These are phyloP conservation scores for Dryas iulia DNA, from an alignment of 1,140 invertebrate genomes.

Conservation along the genomic window DNA sequence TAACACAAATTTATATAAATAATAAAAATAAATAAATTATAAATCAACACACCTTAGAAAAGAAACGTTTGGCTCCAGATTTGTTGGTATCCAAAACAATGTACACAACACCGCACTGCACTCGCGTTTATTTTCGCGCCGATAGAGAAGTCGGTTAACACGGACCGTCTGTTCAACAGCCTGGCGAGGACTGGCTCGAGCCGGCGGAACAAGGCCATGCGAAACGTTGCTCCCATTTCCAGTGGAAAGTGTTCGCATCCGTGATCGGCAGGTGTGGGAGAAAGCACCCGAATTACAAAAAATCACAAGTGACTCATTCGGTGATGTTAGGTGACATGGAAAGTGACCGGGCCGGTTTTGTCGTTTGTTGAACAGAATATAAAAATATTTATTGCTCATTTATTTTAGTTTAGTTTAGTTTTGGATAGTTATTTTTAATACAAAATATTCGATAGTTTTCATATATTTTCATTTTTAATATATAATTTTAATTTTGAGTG, in stretches of 20 bases:
- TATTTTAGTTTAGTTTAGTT: too few relatives aligned
- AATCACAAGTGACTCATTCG: conserved; percentile 69
- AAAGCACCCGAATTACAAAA: conserved; percentile 76
- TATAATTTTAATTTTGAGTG: too few relatives aligned
- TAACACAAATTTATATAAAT: not conserved
- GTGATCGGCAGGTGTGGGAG: conserved; percentile 75
- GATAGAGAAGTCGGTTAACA: conserved; percentile 31
- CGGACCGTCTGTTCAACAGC: conserved; percentile 39
- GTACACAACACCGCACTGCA: conserved; percentile 49
- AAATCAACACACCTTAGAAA: conserved; percentile 56
- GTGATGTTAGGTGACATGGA: conserved; percentile 51
- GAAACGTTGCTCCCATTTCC: conserved; percentile 76
- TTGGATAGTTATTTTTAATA: too few relatives aligned
- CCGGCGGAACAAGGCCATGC: conserved; percentile 71
- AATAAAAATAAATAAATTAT: conserved; percentile 10
- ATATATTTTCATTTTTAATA: too few relatives aligned
- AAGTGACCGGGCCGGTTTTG: conserved; percentile 70
- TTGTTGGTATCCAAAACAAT: conserved; percentile 46
- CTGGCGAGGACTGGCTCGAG: conserved; percentile 48
- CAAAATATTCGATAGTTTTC: too few relatives aligned
- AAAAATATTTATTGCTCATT: not conserved
- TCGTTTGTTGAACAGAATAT: conserved; percentile 11
- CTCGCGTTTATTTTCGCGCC: conserved; percentile 56
- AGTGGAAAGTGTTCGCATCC: conserved; percentile 77
- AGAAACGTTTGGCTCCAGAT: conserved; percentile 65